Evolutionary conservation across 2,797 vertebrate genomes (phyloP).

Genomic region (Streptopelia turtur): DNA sequence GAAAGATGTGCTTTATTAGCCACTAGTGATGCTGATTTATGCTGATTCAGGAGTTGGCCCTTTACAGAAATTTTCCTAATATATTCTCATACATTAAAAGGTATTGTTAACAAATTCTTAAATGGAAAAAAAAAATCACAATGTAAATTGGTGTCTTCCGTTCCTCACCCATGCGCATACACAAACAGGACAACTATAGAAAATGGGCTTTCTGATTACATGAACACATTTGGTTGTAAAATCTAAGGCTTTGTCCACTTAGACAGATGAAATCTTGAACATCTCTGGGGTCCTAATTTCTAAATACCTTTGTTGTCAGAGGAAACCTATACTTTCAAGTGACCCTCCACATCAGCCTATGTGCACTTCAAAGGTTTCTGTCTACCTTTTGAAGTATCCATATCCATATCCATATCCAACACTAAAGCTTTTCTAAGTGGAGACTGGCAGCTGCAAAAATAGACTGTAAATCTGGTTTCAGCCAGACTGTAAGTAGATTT

Average conservation of each 20-base stretch:
- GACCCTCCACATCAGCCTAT: neutral
- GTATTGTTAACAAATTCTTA: neutral
- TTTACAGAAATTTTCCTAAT: neutral
- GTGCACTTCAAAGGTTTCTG: slow-evolving; percentile 56
- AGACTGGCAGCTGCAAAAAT: slow-evolving; percentile 69
- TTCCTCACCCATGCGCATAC: neutral
- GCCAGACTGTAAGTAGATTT: slow-evolving; percentile 66
- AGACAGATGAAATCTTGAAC: neutral
- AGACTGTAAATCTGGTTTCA: slow-evolving; percentile 69
- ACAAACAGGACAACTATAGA: neutral
- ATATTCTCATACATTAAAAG: neutral
- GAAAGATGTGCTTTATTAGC: neutral
- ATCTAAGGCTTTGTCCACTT: neutral
- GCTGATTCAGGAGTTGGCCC: neutral
- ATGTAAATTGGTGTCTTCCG: neutral
- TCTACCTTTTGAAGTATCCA: slow-evolving; percentile 57
- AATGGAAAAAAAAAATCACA: neutral
- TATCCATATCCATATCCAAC: slow-evolving; percentile 13
- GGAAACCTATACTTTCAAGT: neutral
- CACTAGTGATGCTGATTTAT: neutral
- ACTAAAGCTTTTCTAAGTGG: slow-evolving; percentile 51
- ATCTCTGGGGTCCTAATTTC: neutral
- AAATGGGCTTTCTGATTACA: neutral
- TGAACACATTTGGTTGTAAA: neutral
- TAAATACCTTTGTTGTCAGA: neutral